Percentiles rank a stretch among this genome's conserved stretches.
phyloP scores from a whole-genome alignment of 2,113 vertebrate genomes.

The Oreamnos americanus region DNA sequence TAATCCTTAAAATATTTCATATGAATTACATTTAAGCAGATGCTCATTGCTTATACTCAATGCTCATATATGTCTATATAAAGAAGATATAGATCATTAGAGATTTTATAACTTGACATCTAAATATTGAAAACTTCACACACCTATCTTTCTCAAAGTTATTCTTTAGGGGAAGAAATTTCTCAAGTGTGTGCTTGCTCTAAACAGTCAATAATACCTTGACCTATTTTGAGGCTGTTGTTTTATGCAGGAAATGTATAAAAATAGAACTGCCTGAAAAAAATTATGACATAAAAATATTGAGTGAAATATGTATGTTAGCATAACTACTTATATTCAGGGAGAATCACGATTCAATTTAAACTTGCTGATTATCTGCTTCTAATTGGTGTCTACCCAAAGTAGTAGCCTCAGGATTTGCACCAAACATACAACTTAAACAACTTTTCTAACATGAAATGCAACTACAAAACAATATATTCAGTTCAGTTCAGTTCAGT shows the following conservation, averaged over 20 bases:
- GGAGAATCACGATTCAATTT: neutral
- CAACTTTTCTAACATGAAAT: neutral
- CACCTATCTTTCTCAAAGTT: neutral
- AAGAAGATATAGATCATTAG: neutral
- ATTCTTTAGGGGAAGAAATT: neutral
- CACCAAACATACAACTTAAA: neutral
- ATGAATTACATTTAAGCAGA: neutral
- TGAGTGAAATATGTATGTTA: neutral
- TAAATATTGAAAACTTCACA: neutral
- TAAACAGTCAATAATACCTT: slow-evolving; percentile 33
- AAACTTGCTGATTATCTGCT: neutral
- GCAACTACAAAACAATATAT: neutral
- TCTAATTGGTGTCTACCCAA: neutral
- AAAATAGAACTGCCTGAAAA: slow-evolving; percentile 46
- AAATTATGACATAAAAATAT: slow-evolving; percentile 32
- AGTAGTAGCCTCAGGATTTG: neutral
- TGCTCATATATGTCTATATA: neutral
- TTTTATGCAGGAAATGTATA: neutral
- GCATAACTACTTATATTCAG: neutral
- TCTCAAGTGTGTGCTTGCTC: neutral
- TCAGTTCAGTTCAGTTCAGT: neutral
- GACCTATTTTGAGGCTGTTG: slow-evolving; percentile 51
- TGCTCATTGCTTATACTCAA: neutral
- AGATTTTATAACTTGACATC: neutral
- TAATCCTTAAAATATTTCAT: neutral